These are phyloP conservation scores for Drosophila ironensis DNA, from an alignment of 1,140 invertebrate species.

Conservation along the genomic window DNA sequence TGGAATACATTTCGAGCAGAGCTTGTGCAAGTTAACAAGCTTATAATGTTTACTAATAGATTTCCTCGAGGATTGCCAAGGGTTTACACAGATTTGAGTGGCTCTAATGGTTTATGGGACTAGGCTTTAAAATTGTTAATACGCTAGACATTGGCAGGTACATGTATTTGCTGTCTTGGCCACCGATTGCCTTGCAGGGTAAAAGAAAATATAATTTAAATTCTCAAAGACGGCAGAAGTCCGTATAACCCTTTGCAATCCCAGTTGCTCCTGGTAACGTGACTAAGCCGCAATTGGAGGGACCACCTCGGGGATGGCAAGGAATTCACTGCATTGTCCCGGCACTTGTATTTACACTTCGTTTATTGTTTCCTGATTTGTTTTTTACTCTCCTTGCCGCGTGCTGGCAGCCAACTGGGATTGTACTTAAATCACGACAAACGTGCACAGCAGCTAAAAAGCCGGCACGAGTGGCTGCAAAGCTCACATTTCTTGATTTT, in stretches of 20 bases:
- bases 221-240: background rate
- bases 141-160: background rate
- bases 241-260: conserved; percentile 1
- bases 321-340: conserved; percentile 32
- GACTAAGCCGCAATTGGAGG: conserved; percentile 27
- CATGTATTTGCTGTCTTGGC: background rate
- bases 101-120: too few species aligned
- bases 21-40: conserved; percentile 23
- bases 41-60: conserved; percentile 35
- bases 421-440: conserved; percentile 41
- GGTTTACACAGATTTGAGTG: background rate
- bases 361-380: conserved; percentile 38
- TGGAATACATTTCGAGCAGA: conserved; percentile 30
- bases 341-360: conserved; percentile 36
- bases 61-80: background rate
- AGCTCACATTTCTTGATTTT: too few species aligned
- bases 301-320: conserved; percentile 24
- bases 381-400: background rate
- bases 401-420: background rate
- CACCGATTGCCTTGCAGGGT: background rate
- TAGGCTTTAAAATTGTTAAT: background rate
- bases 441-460: conserved; percentile 44
- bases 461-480: background rate
- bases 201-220: conserved; percentile 3
- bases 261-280: conserved; percentile 20